A percentile compares a stretch with the other conserved stretches of the same genome.
phyloP scores from a whole-genome alignment of 2,797 vertebrate genomes.

The Acanthurus lineatus region DNA sequence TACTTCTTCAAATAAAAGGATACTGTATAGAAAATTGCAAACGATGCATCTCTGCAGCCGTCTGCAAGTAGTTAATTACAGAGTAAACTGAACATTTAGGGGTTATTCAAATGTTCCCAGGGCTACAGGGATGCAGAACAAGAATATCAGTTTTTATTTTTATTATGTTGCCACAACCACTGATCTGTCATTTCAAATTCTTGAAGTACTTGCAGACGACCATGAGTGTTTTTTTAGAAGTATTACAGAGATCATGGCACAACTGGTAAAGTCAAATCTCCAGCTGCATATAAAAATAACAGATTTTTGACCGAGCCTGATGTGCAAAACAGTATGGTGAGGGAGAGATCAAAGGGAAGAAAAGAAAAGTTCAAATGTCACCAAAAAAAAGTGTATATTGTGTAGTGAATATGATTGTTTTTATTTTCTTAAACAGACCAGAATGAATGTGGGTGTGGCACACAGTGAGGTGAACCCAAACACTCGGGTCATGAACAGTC shows the following conservation, averaged over 20 bases:
- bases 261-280: not conserved
- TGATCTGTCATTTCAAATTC: not conserved
- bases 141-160: not conserved
- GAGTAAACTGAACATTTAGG: not conserved
- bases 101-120: not conserved
- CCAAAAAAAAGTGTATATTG: not conserved
- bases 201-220: not conserved
- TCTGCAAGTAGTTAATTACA: not conserved
- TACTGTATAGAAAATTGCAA: not conserved
- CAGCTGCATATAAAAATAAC: not conserved
- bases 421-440: conserved; percentile 73
- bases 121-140: not conserved
- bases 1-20: not conserved
- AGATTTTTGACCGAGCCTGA: not conserved
- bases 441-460: conserved; percentile 98
- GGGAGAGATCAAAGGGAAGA: not conserved
- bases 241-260: not conserved
- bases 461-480: conserved; percentile 99
- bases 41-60: not conserved
- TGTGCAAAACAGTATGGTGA: not conserved
- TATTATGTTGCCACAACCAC: not conserved
- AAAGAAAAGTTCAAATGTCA: not conserved
- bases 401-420: not conserved
- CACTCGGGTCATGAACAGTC: conserved; percentile 97
- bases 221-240: no score